A percentile compares a stretch with the other conserved stretches of the same genome.
Conservation (phyloP, 2,113 vertebrate species). For the Anarrhichthys ocellatus region DNA sequence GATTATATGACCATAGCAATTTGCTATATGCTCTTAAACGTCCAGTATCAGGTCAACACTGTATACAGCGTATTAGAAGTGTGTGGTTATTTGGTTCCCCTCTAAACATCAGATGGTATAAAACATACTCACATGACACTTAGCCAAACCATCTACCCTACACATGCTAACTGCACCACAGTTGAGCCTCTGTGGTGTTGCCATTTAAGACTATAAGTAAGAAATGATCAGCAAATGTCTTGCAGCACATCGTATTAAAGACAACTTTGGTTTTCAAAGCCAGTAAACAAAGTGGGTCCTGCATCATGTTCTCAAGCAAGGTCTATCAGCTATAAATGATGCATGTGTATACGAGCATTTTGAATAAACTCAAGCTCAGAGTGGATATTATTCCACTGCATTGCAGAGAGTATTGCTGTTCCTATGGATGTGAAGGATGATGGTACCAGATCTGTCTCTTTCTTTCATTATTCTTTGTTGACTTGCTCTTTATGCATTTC, state of each 20-base stretch:
- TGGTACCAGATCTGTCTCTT: background rate
- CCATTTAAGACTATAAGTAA: constrained; percentile 10
- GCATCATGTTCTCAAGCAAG: background rate
- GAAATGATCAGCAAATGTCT: constrained; percentile 19
- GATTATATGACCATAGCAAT: background rate
- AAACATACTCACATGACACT: background rate
- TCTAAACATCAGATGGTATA: background rate
- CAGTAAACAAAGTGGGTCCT: constrained; percentile 19
- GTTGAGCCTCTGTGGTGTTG: background rate
- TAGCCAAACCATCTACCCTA: background rate
- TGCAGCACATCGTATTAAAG: constrained; percentile 4
- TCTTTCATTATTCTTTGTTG: constrained; percentile 3
- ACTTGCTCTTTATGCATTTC: constrained; percentile 8
- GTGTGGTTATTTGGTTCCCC: background rate
- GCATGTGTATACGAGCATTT: constrained; percentile 29
- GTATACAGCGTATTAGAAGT: background rate
- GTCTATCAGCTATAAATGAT: constrained; percentile 40
- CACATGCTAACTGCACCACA: background rate
- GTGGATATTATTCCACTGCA: constrained; percentile 31
- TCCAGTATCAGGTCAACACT: background rate
- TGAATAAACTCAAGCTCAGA: constrained; percentile 45
- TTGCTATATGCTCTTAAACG: background rate
- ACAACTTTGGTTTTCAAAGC: constrained; percentile 51
- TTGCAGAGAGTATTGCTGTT: constrained; percentile 36
- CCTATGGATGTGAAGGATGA: constrained; percentile 6